These are phyloP conservation scores for Botia kubotai DNA, from an alignment of 2,797 vertebrate genomes.

Conservation along the genomic window DNA sequence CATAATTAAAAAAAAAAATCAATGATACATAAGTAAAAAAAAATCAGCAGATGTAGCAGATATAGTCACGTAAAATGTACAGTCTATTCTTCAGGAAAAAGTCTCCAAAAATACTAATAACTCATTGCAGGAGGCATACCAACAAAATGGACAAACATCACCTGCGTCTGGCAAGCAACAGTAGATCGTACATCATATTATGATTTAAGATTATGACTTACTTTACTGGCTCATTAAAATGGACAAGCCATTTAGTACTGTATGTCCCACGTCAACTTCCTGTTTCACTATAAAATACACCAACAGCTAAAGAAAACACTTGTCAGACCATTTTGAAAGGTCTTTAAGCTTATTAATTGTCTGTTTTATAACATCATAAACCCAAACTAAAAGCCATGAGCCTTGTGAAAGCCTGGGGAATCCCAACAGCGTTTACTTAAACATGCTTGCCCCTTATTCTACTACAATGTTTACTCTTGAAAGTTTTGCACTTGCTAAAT, in stretches of 20 bases:
- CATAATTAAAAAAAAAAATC: background rate
- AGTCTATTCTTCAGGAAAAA: no score
- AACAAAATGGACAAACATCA: no score
- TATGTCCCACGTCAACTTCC: no score
- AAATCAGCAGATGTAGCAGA: background rate
- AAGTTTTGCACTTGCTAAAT: constrained; percentile 39
- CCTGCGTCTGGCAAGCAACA: no score
- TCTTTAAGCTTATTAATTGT: no score
- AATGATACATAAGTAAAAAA: background rate
- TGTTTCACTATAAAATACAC: background rate
- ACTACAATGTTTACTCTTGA: constrained; percentile 39
- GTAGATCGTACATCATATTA: no score
- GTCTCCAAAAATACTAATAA: no score
- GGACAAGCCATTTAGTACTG: no score
- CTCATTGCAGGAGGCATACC: no score
- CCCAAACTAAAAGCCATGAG: constrained; percentile 1
- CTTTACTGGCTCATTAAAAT: no score
- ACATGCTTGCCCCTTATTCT: background rate
- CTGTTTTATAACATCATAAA: background rate
- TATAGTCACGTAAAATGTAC: no score
- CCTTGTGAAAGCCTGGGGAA: background rate
- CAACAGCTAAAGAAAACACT: background rate
- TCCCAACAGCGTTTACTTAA: background rate
- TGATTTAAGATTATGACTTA: no score
- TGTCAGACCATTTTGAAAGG: background rate